Conservation (phyloP, 2,113 vertebrate species). For the Gnathonemus longibarbis region DNA sequence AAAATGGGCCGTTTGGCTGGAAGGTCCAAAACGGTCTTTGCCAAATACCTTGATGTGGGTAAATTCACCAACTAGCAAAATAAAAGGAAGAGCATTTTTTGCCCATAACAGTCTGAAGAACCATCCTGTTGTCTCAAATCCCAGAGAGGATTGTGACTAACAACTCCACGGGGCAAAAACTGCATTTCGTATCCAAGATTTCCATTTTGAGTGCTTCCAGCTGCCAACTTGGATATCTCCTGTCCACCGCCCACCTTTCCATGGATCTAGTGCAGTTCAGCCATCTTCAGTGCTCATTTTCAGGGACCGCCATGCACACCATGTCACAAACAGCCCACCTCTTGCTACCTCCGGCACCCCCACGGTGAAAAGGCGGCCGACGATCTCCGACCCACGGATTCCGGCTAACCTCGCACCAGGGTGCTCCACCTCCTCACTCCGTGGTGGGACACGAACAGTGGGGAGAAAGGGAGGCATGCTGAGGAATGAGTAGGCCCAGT, state of each 20-base stretch:
- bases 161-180: neutral
- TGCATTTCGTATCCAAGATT: neutral
- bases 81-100: neutral
- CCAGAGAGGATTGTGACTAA: neutral
- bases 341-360: neutral
- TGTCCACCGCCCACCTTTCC: neutral
- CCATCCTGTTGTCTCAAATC: neutral
- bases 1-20: neutral
- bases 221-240: neutral
- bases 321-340: neutral
- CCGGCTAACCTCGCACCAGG: neutral
- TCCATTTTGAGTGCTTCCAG: neutral
- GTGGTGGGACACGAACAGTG: neutral
- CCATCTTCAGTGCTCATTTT: neutral
- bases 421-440: neutral
- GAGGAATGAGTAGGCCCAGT: slow-evolving; percentile 40
- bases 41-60: neutral
- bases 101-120: neutral
- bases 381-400: neutral
- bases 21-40: neutral
- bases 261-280: neutral
- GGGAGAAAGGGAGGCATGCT: slow-evolving; percentile 33
- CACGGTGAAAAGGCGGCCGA: neutral
- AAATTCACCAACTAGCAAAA: slow-evolving; percentile 4
- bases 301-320: neutral